Conservation (phyloP, 2,113 vertebrate species). For the Kryptolebias marmoratus region DNA sequence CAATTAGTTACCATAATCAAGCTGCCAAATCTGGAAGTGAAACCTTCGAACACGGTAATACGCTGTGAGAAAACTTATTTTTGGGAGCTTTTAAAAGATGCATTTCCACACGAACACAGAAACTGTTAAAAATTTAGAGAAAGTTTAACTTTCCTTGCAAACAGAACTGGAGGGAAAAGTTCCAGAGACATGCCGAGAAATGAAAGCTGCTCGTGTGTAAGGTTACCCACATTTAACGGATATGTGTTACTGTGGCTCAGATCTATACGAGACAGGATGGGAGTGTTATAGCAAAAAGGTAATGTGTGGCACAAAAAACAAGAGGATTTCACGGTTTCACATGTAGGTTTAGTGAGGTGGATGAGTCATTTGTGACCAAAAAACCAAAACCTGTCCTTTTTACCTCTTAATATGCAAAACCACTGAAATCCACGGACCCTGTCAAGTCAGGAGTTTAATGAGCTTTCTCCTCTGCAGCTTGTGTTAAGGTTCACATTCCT, state of each 20-base stretch:
- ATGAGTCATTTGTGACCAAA: conserved; percentile 23
- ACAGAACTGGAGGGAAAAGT: not conserved
- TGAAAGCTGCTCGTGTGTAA: conserved; percentile 23
- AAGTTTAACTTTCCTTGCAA: not conserved
- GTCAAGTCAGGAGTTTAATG: conserved; percentile 71
- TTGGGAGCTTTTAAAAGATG: conserved; percentile 27
- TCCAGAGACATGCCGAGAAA: conserved; percentile 12
- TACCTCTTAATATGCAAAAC: conserved; percentile 33
- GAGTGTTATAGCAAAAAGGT: conserved; percentile 18
- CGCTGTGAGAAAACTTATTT: not conserved
- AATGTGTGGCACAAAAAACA: conserved; percentile 4
- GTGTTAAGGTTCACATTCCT: conserved; percentile 77
- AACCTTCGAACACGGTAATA: conserved; percentile 7
- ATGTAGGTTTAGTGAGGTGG: conserved; percentile 13
- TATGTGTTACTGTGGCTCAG: conserved; percentile 41
- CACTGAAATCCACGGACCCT: conserved; percentile 47
- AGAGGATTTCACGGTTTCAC: conserved; percentile 9
- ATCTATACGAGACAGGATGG: conserved; percentile 53
- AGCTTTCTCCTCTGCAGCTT: conserved; percentile 71
- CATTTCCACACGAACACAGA: too few species aligned
- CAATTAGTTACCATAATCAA: conserved; percentile 46
- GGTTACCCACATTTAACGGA: conserved; percentile 41
- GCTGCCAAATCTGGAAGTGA: conserved; percentile 28
- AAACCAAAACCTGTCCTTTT: conserved; percentile 29
- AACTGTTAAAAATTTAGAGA: too few species aligned